Base-by-base conservation (phyloP, 2,113 vertebrate species). In the Cebidichthys violaceus region DNA sequence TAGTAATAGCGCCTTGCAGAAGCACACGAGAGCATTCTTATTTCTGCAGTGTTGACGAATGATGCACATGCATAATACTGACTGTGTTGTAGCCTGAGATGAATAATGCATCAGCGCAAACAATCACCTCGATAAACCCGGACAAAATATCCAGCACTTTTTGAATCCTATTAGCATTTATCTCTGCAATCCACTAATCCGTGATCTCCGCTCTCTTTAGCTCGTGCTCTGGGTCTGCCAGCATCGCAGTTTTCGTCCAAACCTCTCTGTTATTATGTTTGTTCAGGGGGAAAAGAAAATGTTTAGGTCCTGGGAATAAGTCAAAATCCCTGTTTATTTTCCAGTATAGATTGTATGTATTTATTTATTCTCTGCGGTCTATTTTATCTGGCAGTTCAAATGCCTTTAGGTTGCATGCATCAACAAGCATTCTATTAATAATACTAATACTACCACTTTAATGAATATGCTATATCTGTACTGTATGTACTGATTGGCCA, bases 31-130 rank as follows among this genome's bases (percentile, higher is more conserved):
- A 14, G 10, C 35, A 13, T 31, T 43, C 10, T 9, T 65, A 33
- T 17, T 54, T 18, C 57, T 70, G 35, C 61, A 45, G n/a, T 4
- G 54, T 14, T 10, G 43, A 67, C 43, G 43, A 86, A 54, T 6
- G 15, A 72, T 31, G 31, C 39, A 17, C 65, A 47, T 70, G 62
- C 52, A 77, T 60, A 75, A 69, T 11, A 31, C 13, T 29, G 33
- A 50, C 54, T 71, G 54, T 22, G 71, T 7, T 39, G 41, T 29
- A 18, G 24, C 24, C 18, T 55, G 33, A 0, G 1, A 85, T 83
- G 68, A 86, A 79, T 88, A 82, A 89, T 89, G 75, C 72, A 86
- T 80, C 17, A 10, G 2, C 8, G 65, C 29, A 80, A 69, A 85
- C 61, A 54, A 50, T 83, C 61, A 71, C 73, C 64, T 82, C 55